Evolutionary conservation across 2,888 invertebrate genomes (phyloP), one percentile per base, ranked within the genome.

Genomic region (Cataglyphis altisquamis): DNA sequence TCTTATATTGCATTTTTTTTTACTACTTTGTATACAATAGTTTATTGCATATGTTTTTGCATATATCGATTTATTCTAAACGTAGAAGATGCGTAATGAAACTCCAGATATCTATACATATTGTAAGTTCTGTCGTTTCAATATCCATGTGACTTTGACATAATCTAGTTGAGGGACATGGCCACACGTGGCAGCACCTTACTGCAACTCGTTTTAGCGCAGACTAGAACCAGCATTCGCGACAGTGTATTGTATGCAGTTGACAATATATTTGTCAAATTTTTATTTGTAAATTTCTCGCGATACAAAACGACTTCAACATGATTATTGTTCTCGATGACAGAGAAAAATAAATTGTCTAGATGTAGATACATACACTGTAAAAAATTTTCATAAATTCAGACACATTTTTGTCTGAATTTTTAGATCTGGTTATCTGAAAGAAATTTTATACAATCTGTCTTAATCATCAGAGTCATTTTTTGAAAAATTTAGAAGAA

Each of bases 131-230:
- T 55, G 64, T 55, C 73, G 39, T 57, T 25, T 52, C 64, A 52
- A 3, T 48, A 70, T 70, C 90, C 91, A 91, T 88, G 91, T 91
- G 91, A 91, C 88, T 91, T 87, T 86, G 89, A 90, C 89, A 84
- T 83, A 85, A 86, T 77, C 55, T 68, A 15, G 81, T 84, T 78
- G 66, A 62, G 21, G 3, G 32, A 55, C 45, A 29, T 45, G 21
- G 5, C 62, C 88, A 39, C 68, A 21, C 57, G 90, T 32, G 90
- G 89, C 89, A 86, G 89, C 90, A 88, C 89, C 39, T 52, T 72
- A 18, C 68, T 63, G 67, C 9, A 48, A 36, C 25, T 41, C 21
- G 12, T 10, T 81, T 82, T 48, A 88, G 85, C 55, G 10, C 25
- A 55, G 88, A 89, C 68, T 82, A 85, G 83, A 89, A 89, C 89